Evolutionary conservation across 2,113 vertebrate species (phyloP).

Genomic region (Dascyllus trimaculatus): DNA sequence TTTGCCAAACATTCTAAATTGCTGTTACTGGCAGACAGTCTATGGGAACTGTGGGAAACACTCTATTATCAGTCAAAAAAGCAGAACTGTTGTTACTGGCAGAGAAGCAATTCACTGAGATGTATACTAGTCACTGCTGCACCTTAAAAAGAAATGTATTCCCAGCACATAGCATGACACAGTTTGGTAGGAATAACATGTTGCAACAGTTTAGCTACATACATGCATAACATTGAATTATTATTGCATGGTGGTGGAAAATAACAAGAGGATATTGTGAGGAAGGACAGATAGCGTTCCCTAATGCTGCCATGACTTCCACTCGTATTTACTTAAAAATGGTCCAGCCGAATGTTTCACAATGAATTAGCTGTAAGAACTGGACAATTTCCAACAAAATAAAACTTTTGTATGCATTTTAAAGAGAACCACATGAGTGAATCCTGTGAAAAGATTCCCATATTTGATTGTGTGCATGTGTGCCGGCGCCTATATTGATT

Average conservation of each 20-base stretch:
- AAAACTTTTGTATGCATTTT: conserved; percentile 32
- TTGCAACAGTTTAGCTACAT: conserved; percentile 13
- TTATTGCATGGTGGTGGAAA: not conserved
- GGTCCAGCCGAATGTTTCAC: conserved; percentile 13
- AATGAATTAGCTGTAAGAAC: conserved; percentile 22
- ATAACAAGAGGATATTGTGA: not conserved
- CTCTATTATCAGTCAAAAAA: too few species aligned
- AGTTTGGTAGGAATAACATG: conserved; percentile 17
- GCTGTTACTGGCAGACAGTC: conserved; percentile 15
- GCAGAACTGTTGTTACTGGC: not conserved
- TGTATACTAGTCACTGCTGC: not conserved
- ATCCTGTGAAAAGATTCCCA: conserved; percentile 30
- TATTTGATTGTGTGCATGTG: conserved; percentile 42
- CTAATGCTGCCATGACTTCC: conserved; percentile 24
- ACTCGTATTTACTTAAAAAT: conserved; percentile 15
- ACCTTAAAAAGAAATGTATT: conserved; percentile 19
- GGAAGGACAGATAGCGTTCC: not conserved
- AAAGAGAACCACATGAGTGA: conserved; percentile 33
- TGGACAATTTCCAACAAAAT: conserved; percentile 11
- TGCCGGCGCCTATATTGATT: conserved; percentile 42
- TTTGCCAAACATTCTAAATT: conserved; percentile 27
- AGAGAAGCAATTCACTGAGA: conserved; percentile 6
- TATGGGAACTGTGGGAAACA: too few species aligned
- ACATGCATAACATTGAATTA: conserved; percentile 16
- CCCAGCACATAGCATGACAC: conserved; percentile 10